A percentile compares a stretch with the other conserved stretches of the same genome.
These are phyloP conservation scores for Oeneis ivallda DNA, from an alignment of 2,888 invertebrate species.

Conservation along the genomic window DNA sequence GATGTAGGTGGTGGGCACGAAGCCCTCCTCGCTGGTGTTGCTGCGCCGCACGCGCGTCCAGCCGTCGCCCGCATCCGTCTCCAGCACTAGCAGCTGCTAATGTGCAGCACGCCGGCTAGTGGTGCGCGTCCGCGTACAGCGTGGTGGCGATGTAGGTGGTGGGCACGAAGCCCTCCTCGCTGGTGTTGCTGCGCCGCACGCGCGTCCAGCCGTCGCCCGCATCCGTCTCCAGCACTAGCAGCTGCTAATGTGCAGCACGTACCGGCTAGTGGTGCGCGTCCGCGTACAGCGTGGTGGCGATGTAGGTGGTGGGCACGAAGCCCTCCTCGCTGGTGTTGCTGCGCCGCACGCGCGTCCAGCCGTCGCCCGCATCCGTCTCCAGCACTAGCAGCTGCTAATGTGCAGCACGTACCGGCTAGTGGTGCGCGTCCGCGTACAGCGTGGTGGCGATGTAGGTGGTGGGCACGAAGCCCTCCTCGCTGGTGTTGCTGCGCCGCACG, in stretches of 20 bases:
- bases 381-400: conserved; percentile 92
- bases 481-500: conserved; percentile 88
- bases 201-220: too few species aligned
- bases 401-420: conserved; percentile 88
- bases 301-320: conserved; percentile 99
- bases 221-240: too few species aligned
- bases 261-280: conserved; percentile 58
- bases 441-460: conserved; percentile 97
- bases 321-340: conserved; percentile 93
- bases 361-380: conserved; percentile 98
- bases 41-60: too few species aligned
- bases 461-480: conserved; percentile 98
- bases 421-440: conserved; percentile 80
- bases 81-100: too few species aligned
- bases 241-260: conserved; percentile 10
- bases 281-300: conserved; percentile 90
- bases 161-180: too few species aligned
- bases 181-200: too few species aligned
- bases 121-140: too few species aligned
- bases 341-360: conserved; percentile 96
- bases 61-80: too few species aligned
- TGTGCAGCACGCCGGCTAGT: conserved; percentile 45
- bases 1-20: too few species aligned
- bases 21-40: too few species aligned
- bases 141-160: too few species aligned